Evolutionary conservation across 2,888 invertebrate species (phyloP).

Genomic region (Aphidius colemani): DNA sequence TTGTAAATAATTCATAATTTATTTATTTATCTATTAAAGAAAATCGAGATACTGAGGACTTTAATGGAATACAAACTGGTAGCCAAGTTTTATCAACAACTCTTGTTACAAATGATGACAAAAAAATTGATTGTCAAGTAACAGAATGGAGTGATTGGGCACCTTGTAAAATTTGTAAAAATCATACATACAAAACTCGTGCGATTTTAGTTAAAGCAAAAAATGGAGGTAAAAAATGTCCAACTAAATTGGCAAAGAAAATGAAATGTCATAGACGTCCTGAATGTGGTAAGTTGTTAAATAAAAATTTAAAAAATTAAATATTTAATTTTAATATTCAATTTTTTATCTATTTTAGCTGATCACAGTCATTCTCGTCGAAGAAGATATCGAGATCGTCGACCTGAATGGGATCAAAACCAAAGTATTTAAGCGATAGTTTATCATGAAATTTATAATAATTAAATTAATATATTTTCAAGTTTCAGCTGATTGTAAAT

Average conservation of each 20-base stretch:
- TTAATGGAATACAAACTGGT: constrained; percentile 47
- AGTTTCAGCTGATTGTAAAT: constrained; percentile 47
- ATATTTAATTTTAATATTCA: too few species aligned
- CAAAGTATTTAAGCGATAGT: constrained; percentile 5
- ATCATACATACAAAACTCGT: constrained; percentile 61
- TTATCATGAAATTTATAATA: not conserved
- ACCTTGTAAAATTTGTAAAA: constrained; percentile 76
- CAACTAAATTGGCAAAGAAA: constrained; percentile 61
- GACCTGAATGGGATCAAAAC: constrained; percentile 16
- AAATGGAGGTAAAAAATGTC: constrained; percentile 70
- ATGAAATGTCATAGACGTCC: constrained; percentile 51
- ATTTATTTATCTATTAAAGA: constrained; percentile 20
- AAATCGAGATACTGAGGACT: constrained; percentile 35
- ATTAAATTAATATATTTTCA: not conserved
- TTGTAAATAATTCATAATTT: constrained; percentile 2
- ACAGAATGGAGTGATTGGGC: constrained; percentile 85
- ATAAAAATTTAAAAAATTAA: not conserved
- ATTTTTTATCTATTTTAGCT: too few species aligned
- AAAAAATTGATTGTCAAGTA: constrained; percentile 69
- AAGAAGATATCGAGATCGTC: constrained; percentile 31
- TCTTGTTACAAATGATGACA: constrained; percentile 32
- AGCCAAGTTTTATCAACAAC: constrained; percentile 48
- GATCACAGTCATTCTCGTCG: constrained; percentile 22
- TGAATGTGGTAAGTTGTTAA: constrained; percentile 50
- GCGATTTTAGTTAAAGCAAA: constrained; percentile 60